Conservation (phyloP, 2,888 invertebrate genomes). For the Neoitamus cyanurus region DNA sequence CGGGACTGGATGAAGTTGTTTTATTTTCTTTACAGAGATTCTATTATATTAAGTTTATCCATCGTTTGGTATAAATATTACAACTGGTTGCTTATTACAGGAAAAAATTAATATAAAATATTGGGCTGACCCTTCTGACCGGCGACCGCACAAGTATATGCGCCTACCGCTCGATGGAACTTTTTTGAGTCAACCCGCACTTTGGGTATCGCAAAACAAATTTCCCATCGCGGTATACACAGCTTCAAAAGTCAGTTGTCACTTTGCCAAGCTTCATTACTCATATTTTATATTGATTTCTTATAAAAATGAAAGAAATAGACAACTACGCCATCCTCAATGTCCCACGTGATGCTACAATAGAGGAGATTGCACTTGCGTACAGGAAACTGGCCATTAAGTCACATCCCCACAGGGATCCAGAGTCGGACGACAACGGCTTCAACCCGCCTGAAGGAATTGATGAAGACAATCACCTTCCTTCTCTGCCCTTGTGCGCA, state of each 20-base stretch:
- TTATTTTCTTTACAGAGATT: no score
- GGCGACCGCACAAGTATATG: no score
- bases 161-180: no score
- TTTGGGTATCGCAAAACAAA: not conserved
- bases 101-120: no score
- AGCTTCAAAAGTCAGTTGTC: not conserved
- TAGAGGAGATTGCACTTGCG: slow-evolving; percentile 79
- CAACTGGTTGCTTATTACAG: no score
- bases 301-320: slow-evolving; percentile 59
- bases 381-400: slow-evolving; percentile 69
- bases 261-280: not conserved
- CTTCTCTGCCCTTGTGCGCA: slow-evolving; percentile 56
- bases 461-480: slow-evolving; percentile 56
- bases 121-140: no score
- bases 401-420: slow-evolving; percentile 67
- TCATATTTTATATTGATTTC: not conserved
- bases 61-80: no score
- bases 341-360: slow-evolving; percentile 73
- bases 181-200: not conserved
- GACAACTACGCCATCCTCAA: slow-evolving; percentile 84
- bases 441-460: slow-evolving; percentile 65
- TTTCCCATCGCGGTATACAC: not conserved
- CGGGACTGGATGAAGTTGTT: no score
- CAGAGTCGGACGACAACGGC: slow-evolving; percentile 67
- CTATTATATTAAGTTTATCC: no score